Conservation (phyloP, 1,140 invertebrate species). For the Manduca sexta region DNA sequence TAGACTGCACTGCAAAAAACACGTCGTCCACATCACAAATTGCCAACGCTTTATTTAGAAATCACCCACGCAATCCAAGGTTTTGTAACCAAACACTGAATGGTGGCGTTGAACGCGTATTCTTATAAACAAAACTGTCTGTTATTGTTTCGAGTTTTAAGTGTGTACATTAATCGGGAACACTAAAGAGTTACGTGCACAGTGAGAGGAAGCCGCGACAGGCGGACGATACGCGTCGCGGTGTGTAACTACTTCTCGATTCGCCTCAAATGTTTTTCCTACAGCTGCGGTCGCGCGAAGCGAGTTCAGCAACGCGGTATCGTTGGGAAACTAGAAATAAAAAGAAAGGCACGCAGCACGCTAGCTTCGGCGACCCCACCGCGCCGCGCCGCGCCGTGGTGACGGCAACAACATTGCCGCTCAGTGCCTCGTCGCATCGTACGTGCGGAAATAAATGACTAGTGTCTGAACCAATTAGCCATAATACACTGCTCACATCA, state of each 20-base stretch:
- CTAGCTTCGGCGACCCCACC: conserved; percentile 31
- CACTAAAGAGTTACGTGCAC: too few species aligned
- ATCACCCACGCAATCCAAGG: conserved; percentile 51
- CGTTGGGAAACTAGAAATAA: conserved; percentile 39
- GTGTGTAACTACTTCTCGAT: neutral
- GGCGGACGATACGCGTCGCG: conserved; percentile 15
- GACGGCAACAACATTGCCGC: conserved; percentile 18
- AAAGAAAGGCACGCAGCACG: conserved; percentile 41
- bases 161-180: conserved; percentile 29
- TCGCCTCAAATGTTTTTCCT: neutral
- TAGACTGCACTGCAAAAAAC: conserved; percentile 25
- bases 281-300: conserved; percentile 14
- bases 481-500: neutral
- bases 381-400: conserved; percentile 11
- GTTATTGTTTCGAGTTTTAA: conserved; percentile 25
- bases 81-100: conserved; percentile 40
- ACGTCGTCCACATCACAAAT: conserved; percentile 40
- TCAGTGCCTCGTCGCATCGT: conserved; percentile 3
- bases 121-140: conserved; percentile 53
- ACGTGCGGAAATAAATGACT: conserved; percentile 10
- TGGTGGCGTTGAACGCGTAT: conserved; percentile 24
- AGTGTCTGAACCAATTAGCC: conserved; percentile 10
- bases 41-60: conserved; percentile 48
- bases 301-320: conserved; percentile 36
- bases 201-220: too few species aligned